phyloP scores from a whole-genome alignment of 2,888 invertebrate genomes.

The Lottia gigantea region DNA sequence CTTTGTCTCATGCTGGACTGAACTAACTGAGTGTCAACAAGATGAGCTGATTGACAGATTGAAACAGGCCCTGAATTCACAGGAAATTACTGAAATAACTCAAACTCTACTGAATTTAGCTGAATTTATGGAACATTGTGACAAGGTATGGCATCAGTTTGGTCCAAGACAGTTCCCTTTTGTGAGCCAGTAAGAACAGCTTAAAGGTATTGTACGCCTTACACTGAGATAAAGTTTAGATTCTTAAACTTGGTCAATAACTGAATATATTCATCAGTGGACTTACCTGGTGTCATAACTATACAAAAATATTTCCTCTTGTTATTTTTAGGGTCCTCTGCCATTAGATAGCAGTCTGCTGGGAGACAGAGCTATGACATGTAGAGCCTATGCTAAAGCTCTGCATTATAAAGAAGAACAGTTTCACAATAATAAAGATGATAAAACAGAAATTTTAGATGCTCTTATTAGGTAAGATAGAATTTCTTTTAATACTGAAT shows the following conservation, averaged over 20 bases:
- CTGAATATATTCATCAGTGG: no score
- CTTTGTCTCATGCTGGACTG: slow-evolving; percentile 99
- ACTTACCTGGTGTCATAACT: no score
- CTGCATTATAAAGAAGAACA: slow-evolving; percentile 93
- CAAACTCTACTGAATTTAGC: slow-evolving; percentile 96
- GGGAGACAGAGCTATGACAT: slow-evolving; percentile 94
- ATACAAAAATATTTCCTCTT: no score
- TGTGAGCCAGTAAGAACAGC: no score
- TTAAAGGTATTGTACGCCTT: no score
- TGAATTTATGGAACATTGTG: slow-evolving; percentile 99
- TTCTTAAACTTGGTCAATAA: no score
- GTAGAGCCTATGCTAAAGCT: slow-evolving; percentile 86
- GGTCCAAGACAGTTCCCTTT: no score
- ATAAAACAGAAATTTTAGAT: slow-evolving; percentile 87
- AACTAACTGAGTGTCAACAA: slow-evolving; percentile 83
- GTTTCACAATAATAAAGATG: slow-evolving; percentile 74
- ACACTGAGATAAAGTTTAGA: no score
- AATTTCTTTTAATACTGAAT: no score
- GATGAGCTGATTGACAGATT: slow-evolving; percentile 87
- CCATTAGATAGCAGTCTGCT: slow-evolving; percentile 88
- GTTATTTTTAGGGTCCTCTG: slow-evolving; percentile 78
- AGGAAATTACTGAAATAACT: slow-evolving; percentile 94
- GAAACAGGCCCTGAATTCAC: slow-evolving; percentile 86
- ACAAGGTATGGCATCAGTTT: no score
- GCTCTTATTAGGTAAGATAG: slow-evolving; percentile 77